Percentiles rank a stretch among this genome's conserved stretches.
These are phyloP conservation scores for Pitta sordida DNA, from an alignment of 2,113 vertebrate genomes.

Conservation along the genomic window DNA sequence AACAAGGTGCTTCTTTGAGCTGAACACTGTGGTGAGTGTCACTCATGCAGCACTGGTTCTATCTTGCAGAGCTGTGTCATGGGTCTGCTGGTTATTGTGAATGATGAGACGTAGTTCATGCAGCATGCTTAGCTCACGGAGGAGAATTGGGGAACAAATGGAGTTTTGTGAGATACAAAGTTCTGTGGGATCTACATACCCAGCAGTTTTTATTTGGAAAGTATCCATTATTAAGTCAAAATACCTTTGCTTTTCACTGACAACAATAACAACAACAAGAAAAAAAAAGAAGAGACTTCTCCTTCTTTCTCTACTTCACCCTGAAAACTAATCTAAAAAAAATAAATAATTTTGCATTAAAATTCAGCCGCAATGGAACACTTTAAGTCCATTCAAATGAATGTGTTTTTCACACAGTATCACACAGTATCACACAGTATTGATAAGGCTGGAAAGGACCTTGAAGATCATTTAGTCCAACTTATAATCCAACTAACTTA, in stretches of 20 bases:
- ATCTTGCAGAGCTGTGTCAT: background rate
- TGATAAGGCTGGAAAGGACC: no score
- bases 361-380: background rate
- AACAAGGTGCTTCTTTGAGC: background rate
- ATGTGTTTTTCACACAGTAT: no score
- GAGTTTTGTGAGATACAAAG: background rate
- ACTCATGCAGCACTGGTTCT: background rate
- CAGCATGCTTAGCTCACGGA: background rate
- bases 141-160: background rate
- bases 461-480: no score
- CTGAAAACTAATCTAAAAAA: background rate
- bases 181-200: background rate
- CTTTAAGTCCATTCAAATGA: background rate
- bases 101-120: background rate
- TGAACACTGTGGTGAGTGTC: accelerated
- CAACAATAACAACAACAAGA: background rate
- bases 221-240: background rate
- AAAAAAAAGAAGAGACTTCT: background rate
- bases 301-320: background rate
- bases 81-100: background rate
- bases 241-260: background rate
- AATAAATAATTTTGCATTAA: background rate
- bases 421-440: no score
- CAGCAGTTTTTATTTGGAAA: background rate
- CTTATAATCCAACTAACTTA: no score